Conservation (phyloP, 2,888 invertebrate species). For the Acanthosepion pharaonis region DNA sequence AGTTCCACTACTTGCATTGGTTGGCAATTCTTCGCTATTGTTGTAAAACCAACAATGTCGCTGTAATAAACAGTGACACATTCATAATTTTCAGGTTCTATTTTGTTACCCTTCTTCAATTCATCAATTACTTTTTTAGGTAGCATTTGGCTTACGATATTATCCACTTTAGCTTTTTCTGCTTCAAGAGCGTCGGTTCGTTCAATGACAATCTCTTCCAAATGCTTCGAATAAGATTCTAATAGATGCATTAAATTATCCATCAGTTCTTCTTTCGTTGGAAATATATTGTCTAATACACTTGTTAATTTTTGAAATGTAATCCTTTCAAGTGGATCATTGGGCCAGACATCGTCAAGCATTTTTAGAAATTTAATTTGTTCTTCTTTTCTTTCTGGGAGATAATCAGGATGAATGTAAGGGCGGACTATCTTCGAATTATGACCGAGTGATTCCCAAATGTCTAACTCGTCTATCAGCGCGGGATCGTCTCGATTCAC, state of each 20-base stretch:
- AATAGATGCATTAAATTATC: slow-evolving; percentile 61
- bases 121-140: slow-evolving; percentile 67
- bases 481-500: slow-evolving; percentile 54
- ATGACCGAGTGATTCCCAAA: slow-evolving; percentile 6
- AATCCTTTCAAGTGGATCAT: slow-evolving; percentile 60
- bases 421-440: neutral
- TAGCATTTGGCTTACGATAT: slow-evolving; percentile 67
- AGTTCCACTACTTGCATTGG: slow-evolving; percentile 68
- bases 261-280: slow-evolving; percentile 59
- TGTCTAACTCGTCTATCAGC: neutral
- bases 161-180: slow-evolving; percentile 68
- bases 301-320: slow-evolving; percentile 59
- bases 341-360: slow-evolving; percentile 55
- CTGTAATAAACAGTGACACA: slow-evolving; percentile 68
- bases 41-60: slow-evolving; percentile 69
- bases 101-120: slow-evolving; percentile 61
- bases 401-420: neutral
- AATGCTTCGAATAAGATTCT: slow-evolving; percentile 63
- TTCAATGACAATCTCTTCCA: slow-evolving; percentile 64
- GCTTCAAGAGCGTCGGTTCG: slow-evolving; percentile 63
- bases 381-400: neutral
- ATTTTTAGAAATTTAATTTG: neutral
- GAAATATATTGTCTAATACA: slow-evolving; percentile 61
- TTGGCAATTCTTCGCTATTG: slow-evolving; percentile 60
- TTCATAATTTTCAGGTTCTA: slow-evolving; percentile 64